Conservation (phyloP, 2,797 vertebrate genomes). For the Dendrocincla fuliginosa region DNA sequence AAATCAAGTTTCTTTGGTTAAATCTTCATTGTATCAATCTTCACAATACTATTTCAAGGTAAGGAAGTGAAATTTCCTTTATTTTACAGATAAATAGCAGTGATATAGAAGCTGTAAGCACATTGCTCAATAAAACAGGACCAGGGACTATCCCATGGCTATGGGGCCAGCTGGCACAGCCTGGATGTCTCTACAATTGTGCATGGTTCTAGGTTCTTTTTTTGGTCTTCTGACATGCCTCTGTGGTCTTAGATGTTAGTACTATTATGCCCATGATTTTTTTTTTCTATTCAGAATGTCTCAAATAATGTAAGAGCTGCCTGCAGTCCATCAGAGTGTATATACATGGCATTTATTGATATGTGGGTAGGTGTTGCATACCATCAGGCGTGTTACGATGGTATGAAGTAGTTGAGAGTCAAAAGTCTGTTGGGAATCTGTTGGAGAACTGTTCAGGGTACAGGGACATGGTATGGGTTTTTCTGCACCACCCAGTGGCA, state of each 20-base stretch:
- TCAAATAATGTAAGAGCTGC: background rate
- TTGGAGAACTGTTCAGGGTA: background rate
- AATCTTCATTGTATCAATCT: background rate
- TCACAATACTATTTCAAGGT: background rate
- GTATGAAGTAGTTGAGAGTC: background rate
- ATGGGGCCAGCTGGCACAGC: background rate
- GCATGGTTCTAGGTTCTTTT: background rate
- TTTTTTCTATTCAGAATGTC: background rate
- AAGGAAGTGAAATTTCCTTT: background rate
- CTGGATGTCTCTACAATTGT: background rate
- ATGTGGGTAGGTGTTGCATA: background rate
- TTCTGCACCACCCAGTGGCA: background rate
- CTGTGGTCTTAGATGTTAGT: background rate
- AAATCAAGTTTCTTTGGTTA: conserved; percentile 29
- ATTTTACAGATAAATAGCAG: background rate
- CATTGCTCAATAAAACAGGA: background rate
- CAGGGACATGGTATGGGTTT: rapidly evolving
- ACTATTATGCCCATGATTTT: background rate
- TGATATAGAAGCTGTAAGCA: background rate
- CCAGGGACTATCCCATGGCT: background rate
- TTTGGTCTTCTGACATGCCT: background rate
- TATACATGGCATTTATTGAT: background rate
- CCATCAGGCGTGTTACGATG: background rate
- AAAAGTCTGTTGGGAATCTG: background rate
- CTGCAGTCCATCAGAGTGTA: background rate